These are phyloP conservation scores for Rotaria macrura DNA, from an alignment of 2,888 invertebrate genomes.

Conservation along the genomic window DNA sequence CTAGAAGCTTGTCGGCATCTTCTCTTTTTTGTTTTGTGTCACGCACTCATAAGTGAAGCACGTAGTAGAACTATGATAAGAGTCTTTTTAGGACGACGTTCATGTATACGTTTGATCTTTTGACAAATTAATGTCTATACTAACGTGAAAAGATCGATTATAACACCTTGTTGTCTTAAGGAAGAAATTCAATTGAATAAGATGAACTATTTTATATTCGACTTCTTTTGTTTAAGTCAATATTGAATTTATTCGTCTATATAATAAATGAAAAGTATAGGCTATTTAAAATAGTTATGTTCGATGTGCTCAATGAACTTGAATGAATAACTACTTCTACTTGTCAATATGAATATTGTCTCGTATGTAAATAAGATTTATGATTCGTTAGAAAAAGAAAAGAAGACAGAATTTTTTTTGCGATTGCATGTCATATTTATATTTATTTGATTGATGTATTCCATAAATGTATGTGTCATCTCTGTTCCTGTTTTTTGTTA, in stretches of 20 bases:
- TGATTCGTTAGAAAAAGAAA: not conserved
- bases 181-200: not conserved
- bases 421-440: not conserved
- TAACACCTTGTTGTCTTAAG: not conserved
- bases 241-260: not conserved
- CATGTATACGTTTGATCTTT: not conserved
- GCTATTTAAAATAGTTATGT: not conserved
- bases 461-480: constrained; percentile 2
- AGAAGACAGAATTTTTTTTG: not conserved
- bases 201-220: not conserved
- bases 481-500: not conserved
- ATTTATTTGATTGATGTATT: not conserved
- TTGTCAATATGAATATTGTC: not conserved
- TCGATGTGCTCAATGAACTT: not conserved
- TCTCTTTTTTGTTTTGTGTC: not conserved
- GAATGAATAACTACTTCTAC: constrained; percentile 3
- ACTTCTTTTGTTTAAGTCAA: not conserved
- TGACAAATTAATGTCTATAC: not conserved
- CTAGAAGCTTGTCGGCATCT: not conserved
- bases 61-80: not conserved
- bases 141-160: not conserved
- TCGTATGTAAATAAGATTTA: constrained; percentile 4
- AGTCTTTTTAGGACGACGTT: not conserved
- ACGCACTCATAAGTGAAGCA: not conserved
- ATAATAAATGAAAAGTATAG: not conserved